These are phyloP conservation scores for Haliclystus octoradiatus DNA, from an alignment of 30 jellyfish, hydroid and myxozoan genomes.

Conservation along the genomic window DNA sequence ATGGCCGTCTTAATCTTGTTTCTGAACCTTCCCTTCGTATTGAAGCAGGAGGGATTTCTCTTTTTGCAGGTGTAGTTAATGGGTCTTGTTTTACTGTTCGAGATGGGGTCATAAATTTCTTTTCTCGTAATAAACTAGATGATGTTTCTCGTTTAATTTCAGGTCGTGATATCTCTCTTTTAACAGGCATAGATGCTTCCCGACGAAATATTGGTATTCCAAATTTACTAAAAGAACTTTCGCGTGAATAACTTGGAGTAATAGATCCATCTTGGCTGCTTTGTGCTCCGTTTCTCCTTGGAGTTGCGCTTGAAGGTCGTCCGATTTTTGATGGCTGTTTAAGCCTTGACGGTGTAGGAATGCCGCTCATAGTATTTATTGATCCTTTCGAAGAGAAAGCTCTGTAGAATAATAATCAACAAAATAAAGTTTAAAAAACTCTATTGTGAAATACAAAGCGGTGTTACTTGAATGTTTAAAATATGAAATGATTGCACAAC, in stretches of 20 bases:
- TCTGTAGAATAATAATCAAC: constrained; percentile 6
- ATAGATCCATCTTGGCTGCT: constrained; percentile 19
- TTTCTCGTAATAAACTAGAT: background rate
- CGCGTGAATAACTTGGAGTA: constrained; percentile 68
- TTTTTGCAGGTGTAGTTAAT: background rate
- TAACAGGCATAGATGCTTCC: constrained; percentile 78
- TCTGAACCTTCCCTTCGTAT: constrained; percentile 18
- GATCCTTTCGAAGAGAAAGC: constrained; percentile 77
- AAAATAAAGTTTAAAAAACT: too few relatives aligned
- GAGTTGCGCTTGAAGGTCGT: constrained; percentile 7
- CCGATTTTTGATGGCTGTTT: constrained; percentile 6
- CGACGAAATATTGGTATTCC: constrained; percentile 69
- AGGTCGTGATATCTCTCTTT: constrained; percentile 55
- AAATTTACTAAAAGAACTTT: constrained; percentile 65
- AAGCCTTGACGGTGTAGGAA: constrained; percentile 44
- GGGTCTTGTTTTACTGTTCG: background rate
- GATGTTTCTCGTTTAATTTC: constrained; percentile 48
- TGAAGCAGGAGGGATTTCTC: constrained; percentile 15
- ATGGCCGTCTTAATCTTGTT: constrained; percentile 22
- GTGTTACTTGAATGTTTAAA: too few relatives aligned
- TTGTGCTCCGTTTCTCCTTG: constrained; percentile 5
- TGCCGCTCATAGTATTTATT: constrained; percentile 55
- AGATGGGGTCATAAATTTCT: background rate
- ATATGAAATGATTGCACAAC: too few relatives aligned
- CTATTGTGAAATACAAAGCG: too few relatives aligned